These are phyloP conservation scores for Neoitamus cyanurus DNA, from an alignment of 2,888 invertebrate species.

Conservation along the genomic window DNA sequence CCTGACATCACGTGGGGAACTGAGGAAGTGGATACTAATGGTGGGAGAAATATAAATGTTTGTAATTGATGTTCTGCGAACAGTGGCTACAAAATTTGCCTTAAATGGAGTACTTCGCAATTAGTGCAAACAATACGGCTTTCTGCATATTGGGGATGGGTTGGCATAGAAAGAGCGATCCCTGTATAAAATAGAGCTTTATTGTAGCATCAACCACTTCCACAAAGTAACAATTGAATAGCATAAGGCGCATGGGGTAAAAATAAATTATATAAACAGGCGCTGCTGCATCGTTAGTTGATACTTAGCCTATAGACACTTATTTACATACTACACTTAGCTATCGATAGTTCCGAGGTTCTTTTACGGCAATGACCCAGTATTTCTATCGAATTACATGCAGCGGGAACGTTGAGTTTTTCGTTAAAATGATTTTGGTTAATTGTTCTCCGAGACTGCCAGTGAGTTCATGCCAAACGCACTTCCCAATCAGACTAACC, in stretches of 20 bases:
- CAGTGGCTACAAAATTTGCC: too few relatives aligned
- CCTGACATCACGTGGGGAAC: too few relatives aligned
- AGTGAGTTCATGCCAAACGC: slow-evolving; percentile 87
- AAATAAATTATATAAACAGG: slow-evolving; percentile 2
- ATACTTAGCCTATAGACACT: neutral
- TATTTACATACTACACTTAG: neutral
- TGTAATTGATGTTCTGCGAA: too few relatives aligned
- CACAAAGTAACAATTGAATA: neutral
- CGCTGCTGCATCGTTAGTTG: neutral
- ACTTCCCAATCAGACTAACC: slow-evolving; percentile 86
- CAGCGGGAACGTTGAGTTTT: slow-evolving; percentile 82
- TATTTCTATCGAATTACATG: slow-evolving; percentile 79
- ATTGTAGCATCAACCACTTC: slow-evolving; percentile 5
- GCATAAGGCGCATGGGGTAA: neutral
- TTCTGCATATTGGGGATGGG: neutral
- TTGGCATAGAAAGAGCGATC: neutral
- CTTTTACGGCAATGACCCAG: neutral
- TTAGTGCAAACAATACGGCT: neutral
- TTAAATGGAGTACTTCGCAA: too few relatives aligned
- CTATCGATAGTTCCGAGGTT: neutral
- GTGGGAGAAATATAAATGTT: too few relatives aligned
- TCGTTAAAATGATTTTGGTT: slow-evolving; percentile 73
- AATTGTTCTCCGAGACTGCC: slow-evolving; percentile 72
- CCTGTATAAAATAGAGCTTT: neutral
- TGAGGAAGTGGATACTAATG: too few relatives aligned